A percentile compares a stretch with the other conserved stretches of the same genome.
Conservation (phyloP, 2,797 vertebrate species). For the Tinamus major region DNA sequence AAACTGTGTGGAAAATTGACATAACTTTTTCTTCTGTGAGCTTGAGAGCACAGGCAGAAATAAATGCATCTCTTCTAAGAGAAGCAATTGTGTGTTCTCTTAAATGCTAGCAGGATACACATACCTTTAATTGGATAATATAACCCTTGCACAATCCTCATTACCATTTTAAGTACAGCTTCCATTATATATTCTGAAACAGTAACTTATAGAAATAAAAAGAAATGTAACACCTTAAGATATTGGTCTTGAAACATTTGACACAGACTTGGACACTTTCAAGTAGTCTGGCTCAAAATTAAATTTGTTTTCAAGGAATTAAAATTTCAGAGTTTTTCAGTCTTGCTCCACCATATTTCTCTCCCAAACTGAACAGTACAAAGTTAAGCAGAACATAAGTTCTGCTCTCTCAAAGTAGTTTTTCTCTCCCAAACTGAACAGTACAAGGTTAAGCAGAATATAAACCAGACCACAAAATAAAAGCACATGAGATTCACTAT, state of each 20-base stretch:
- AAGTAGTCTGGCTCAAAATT: background rate
- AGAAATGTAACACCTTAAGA: background rate
- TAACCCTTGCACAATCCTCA: background rate
- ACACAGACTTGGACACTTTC: background rate
- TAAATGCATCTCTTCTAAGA: background rate
- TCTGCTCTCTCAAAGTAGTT: no score
- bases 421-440: background rate
- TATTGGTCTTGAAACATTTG: background rate
- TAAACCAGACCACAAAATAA: constrained; percentile 12
- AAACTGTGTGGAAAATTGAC: background rate
- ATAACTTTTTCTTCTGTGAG: background rate
- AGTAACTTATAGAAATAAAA: constrained; percentile 17
- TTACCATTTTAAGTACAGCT: background rate
- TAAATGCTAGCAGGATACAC: background rate
- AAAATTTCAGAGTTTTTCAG: background rate
- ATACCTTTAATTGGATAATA: background rate
- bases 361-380: background rate
- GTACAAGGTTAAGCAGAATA: background rate
- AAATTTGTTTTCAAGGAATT: background rate
- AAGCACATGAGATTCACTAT: background rate
- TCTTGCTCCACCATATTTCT: background rate
- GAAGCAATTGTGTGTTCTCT: background rate
- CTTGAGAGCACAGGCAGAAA: background rate
- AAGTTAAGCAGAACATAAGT: background rate
- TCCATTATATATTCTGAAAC: background rate